A percentile compares a stretch with the other conserved stretches of the same genome.
phyloP scores from a whole-genome alignment of 1,140 invertebrate genomes.

The Aphaenogaster ashmeadi region DNA sequence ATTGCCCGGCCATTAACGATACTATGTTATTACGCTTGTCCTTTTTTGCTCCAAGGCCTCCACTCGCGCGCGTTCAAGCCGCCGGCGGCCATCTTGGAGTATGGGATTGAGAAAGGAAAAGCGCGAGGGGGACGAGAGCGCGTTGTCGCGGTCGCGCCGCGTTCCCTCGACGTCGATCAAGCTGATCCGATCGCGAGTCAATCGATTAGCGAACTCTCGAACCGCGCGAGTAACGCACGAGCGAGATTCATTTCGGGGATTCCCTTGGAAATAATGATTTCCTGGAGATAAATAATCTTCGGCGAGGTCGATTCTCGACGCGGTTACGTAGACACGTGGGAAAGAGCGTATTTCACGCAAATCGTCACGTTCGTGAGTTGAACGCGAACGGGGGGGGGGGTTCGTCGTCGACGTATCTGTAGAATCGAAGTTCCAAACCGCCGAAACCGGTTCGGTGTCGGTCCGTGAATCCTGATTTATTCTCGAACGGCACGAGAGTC shows the following conservation, averaged over 20 bases:
- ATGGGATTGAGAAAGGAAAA: slow-evolving; percentile 81
- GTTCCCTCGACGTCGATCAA: slow-evolving; percentile 37
- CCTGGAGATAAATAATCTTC: background rate
- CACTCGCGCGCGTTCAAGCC: slow-evolving; percentile 75
- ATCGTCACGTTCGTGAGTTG: background rate
- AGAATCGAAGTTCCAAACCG: background rate
- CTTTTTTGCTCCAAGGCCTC: slow-evolving; percentile 84
- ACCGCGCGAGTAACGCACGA: background rate
- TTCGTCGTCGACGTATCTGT: background rate
- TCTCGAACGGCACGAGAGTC: background rate
- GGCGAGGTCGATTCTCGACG: background rate
- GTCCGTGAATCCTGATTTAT: slow-evolving; percentile 15
- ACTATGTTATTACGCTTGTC: slow-evolving; percentile 87
- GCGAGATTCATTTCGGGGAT: background rate
- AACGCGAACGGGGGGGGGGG: background rate
- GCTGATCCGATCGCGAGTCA: slow-evolving; percentile 49
- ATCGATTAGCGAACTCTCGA: slow-evolving; percentile 28
- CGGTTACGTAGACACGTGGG: background rate
- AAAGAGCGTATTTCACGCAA: background rate
- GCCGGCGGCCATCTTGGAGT: slow-evolving; percentile 85
- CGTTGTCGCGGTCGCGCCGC: slow-evolving; percentile 24
- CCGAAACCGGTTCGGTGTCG: slow-evolving; percentile 25
- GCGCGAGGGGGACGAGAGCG: slow-evolving; percentile 39
- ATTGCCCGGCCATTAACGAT: slow-evolving; percentile 87
- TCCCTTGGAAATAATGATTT: background rate